Base-by-base conservation (phyloP, 2,797 vertebrate genomes). In the Sardinella longiceps region DNA sequence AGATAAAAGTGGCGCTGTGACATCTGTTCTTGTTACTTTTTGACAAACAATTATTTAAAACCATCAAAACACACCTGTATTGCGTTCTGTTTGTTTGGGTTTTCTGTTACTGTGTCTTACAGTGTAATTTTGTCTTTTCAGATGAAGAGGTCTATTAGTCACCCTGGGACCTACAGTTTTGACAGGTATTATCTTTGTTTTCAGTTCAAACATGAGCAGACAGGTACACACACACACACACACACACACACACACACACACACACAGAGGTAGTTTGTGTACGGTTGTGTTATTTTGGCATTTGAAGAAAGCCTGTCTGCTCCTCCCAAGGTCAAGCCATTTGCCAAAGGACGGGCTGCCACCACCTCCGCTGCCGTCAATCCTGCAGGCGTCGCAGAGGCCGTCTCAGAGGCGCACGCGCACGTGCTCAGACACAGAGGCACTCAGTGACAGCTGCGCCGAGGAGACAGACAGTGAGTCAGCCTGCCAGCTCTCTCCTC, bases 81-180 rank as follows among this genome's bases (percentile, higher is more conserved):
- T 28, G 58, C 2, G 30, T 28, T 63, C 10, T 33, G 0, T 14
- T 28, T 28, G 2, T 66, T 70, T 74, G 12, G 37, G 14, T 25
- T 58, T 25, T n/a, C 30, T 70, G 18, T 18, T 18, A n/a, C n/a
- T n/a, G n/a, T n/a, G 28, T 43, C 18, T 77, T 20, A 43, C 37
- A 87, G 39, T 30, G 88, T 77, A 1, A 23, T 28, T 77, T 39
- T 90, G 81, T 1, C 66, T 89, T 85, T 77, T 83, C 82, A 99
- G 98, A 98, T 98, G 96, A 98, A 97, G 87, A 95, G 97, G 85
- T 98, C 98, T 3, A 89, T 97, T 93, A 99, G 97, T 88, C 97
- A 99, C 86, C 97, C 98, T 85, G 97, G 97, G 89, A 96, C 96
- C 37, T 98, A 95, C 91, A 95, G 93, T 94, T 96, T 95, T 83